These are phyloP conservation scores for Sesamia inferens DNA, from an alignment of 2,888 invertebrate genomes.

Conservation along the genomic window DNA sequence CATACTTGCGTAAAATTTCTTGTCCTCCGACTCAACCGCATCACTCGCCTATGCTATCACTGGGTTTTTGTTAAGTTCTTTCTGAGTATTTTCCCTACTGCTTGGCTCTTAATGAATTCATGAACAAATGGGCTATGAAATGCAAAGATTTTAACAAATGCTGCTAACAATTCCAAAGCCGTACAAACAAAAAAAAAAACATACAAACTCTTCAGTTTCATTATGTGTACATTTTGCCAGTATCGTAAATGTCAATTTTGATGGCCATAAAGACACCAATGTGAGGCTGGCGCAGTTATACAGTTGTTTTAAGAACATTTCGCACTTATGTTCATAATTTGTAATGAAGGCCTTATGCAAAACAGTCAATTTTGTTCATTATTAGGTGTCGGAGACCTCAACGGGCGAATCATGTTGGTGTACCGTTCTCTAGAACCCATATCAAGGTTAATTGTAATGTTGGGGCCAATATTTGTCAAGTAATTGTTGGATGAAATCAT, in stretches of 20 bases:
- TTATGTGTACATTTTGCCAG: not conserved
- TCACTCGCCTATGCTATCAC: not conserved
- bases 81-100: not conserved
- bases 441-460: constrained; percentile 36
- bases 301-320: constrained; percentile 17
- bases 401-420: constrained; percentile 17
- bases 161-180: not conserved
- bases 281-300: not conserved
- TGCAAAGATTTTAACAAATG: not conserved
- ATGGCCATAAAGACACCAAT: not conserved
- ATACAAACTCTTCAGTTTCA: not conserved
- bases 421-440: constrained; percentile 22
- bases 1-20: not conserved
- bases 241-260: not conserved
- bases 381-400: constrained; percentile 47
- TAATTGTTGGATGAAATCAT: not conserved
- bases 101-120: not conserved
- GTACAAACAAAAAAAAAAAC: not conserved
- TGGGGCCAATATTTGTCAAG: constrained; percentile 20
- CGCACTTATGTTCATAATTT: constrained; percentile 32
- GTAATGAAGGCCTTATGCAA: constrained; percentile 48
- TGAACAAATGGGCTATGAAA: not conserved
- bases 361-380: constrained; percentile 52
- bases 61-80: not conserved
- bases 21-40: not conserved